Percentiles rank a stretch among this genome's conserved stretches.
Conservation (phyloP, 2,888 invertebrate genomes). For the Chloroclysta siterata region DNA sequence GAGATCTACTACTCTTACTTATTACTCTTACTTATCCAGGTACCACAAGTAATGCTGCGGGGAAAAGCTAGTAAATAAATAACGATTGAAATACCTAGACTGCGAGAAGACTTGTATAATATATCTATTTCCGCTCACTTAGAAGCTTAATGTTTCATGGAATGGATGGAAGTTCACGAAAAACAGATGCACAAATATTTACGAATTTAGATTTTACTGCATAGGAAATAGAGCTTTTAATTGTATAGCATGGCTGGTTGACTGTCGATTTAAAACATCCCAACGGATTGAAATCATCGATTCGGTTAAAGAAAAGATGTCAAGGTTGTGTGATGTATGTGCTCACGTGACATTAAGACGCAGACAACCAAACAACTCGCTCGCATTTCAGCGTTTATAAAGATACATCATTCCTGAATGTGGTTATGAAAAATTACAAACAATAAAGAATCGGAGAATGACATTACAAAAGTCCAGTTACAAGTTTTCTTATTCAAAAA, state of each 20-base stretch:
- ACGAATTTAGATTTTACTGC: background rate
- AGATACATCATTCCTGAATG: too few relatives aligned
- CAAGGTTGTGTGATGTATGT: background rate
- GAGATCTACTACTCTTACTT: too few relatives aligned
- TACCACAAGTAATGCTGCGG: too few relatives aligned
- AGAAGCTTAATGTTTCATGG: background rate
- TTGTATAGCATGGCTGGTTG: background rate
- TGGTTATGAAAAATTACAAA: too few relatives aligned
- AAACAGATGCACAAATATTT: background rate
- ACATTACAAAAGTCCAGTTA: too few relatives aligned
- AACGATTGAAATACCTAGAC: background rate
- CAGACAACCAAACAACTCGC: too few relatives aligned
- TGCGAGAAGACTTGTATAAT: background rate
- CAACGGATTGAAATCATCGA: background rate
- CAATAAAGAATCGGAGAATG: too few relatives aligned
- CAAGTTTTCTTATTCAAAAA: too few relatives aligned
- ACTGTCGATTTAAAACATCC: background rate
- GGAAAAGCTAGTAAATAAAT: too few relatives aligned
- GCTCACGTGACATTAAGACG: too few relatives aligned
- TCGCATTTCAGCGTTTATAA: too few relatives aligned
- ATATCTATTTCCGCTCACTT: background rate
- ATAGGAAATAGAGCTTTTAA: background rate
- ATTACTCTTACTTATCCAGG: too few relatives aligned
- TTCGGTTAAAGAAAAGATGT: background rate
- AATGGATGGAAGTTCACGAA: background rate